phyloP scores from a whole-genome alignment of 1,140 invertebrate species.

The Argopecten irradians region DNA sequence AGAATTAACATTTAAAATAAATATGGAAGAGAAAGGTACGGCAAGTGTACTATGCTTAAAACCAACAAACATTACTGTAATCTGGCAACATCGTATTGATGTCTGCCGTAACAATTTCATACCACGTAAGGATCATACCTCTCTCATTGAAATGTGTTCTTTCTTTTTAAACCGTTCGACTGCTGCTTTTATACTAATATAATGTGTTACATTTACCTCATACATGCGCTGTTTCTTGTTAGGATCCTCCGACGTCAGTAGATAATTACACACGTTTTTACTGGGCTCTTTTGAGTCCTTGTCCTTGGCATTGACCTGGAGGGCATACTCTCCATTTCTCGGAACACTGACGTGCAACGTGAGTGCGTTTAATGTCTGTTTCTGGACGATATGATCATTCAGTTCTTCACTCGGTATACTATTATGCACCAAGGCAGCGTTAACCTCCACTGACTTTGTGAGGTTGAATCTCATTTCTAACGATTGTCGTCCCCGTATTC shows the following conservation, averaged over 20 bases:
- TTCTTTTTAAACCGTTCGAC: neutral
- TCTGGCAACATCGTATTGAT: too few species aligned
- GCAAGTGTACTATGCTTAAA: too few species aligned
- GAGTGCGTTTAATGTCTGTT: constrained; percentile 25
- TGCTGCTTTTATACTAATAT: neutral
- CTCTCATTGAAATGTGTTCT: too few species aligned
- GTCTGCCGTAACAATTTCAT: too few species aligned
- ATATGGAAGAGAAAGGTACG: neutral
- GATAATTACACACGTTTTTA: constrained; percentile 51
- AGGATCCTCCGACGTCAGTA: constrained; percentile 33
- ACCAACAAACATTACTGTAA: too few species aligned
- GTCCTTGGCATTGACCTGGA: constrained; percentile 42
- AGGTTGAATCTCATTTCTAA: constrained; percentile 53
- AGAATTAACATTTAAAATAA: neutral
- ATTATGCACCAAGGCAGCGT: constrained; percentile 46
- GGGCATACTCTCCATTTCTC: constrained; percentile 46
- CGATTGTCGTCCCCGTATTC: constrained; percentile 34
- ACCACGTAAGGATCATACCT: too few species aligned
- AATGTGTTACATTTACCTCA: constrained; percentile 31
- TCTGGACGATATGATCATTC: constrained; percentile 31
- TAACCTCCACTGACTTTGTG: constrained; percentile 45
- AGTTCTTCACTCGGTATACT: constrained; percentile 28
- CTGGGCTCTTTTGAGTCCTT: constrained; percentile 29
- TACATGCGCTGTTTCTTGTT: constrained; percentile 31
- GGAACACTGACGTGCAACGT: constrained; percentile 45